Base-by-base conservation (phyloP, 2,888 invertebrate genomes). In the Sarcophaga variegata region DNA sequence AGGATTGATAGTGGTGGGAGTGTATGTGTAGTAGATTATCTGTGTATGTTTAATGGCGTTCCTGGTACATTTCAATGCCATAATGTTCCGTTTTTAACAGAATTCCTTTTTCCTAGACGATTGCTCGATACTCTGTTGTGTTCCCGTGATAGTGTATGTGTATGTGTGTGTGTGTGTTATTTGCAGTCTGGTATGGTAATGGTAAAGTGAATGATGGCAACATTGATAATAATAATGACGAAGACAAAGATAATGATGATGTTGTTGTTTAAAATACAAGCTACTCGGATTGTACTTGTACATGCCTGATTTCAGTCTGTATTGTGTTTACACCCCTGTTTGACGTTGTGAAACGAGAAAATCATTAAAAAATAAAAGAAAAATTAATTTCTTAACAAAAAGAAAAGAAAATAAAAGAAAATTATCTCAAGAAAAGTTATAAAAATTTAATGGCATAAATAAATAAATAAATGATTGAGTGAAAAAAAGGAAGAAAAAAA, bases 271-370 rank as follows among this genome's bases (percentile, higher is more conserved):
- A 54, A 54, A 83, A 78, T 72, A 83, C 77, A 81, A 79, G 83
- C 88, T 87, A 88, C 83, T 87, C 77, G 76, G 81, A 62, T 86
- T 86, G 86, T 87, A 78, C 74, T 88, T 83, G 75, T 81, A 78
- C 82, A 79, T 83, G 80, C 77, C 85, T 69, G 83, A 83, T 88
- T 90, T 91, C 90, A 92, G 92, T 92, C 91, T 91, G 90, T 92
- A 92, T 92, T 91, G 91, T 92, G 91, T 92, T 92, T 91, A 92
- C 92, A 91, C 91, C 91, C 90, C 90, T 90, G 91, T 90, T 90
- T 91, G 92, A 92, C 92, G 92, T 81, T 80, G 66, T 92, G 89
- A 89, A 90, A 90, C 90, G 90, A 89, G 88, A 87, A 89, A 86
- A 89, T 66, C 49, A 60, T 66, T 60, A 0, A 66, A 74, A 75